Percentiles rank a stretch among this genome's conserved stretches.
Conservation (phyloP, 1,140 invertebrate genomes). For the Teleopsis dalmanni region DNA sequence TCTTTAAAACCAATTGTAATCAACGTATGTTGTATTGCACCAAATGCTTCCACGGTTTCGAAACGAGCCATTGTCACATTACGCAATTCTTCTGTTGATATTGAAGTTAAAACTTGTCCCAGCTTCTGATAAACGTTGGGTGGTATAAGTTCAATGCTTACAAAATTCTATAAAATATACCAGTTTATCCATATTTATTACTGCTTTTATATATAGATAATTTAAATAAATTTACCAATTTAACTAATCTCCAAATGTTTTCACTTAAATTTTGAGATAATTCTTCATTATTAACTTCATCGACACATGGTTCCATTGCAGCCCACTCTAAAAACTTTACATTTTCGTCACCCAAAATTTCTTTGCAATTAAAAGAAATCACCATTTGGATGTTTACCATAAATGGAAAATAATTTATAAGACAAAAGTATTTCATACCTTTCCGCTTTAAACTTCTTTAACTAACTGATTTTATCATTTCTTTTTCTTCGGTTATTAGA, state of each 20-base stretch:
- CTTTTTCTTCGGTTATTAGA: too few species aligned
- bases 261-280: conserved; percentile 6
- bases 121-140: conserved; percentile 6
- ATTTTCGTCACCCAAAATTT: conserved; percentile 1
- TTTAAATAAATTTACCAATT: conserved; percentile 4
- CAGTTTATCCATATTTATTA: neutral
- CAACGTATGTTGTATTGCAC: conserved; percentile 1
- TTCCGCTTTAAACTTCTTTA: too few species aligned
- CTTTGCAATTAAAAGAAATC: conserved; percentile 9
- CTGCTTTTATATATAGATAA: neutral
- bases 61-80: conserved; percentile 15
- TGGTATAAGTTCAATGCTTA: conserved; percentile 13
- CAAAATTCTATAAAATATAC: conserved; percentile 8
- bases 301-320: conserved; percentile 7
- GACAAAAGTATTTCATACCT: too few species aligned
- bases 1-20: conserved; percentile 4
- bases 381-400: too few species aligned
- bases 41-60: conserved; percentile 13
- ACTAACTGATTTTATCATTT: too few species aligned
- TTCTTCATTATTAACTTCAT: neutral
- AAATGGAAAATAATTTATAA: too few species aligned
- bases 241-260: conserved; percentile 12
- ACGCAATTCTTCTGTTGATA: conserved; percentile 7
- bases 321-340: conserved; percentile 7
- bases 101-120: conserved; percentile 8